phyloP scores from a whole-genome alignment of 2,888 invertebrate genomes.

The Cremastobaeus sp. region DNA sequence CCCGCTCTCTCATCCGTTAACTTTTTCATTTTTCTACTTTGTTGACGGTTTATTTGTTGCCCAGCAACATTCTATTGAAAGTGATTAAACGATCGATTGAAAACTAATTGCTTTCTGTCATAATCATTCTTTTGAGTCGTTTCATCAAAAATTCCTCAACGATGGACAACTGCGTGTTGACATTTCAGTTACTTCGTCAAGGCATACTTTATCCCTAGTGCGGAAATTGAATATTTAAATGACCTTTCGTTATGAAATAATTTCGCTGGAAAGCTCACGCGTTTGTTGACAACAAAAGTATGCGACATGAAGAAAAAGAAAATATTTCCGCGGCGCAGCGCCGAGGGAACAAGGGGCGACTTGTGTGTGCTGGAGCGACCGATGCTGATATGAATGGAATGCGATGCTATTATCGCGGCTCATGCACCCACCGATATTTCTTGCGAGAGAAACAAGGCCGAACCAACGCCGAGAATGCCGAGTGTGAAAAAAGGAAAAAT shows the following conservation, averaged over 20 bases:
- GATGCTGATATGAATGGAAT: constrained; percentile 75
- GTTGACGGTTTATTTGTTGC: no score
- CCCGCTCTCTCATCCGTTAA: constrained; percentile 10
- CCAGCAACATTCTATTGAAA: no score
- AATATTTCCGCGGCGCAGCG: constrained; percentile 17
- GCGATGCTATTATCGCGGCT: constrained; percentile 74
- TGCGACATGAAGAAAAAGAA: constrained; percentile 33
- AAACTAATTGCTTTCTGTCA: no score
- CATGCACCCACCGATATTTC: constrained; percentile 73
- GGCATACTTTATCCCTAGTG: no score
- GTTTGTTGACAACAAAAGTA: constrained; percentile 30
- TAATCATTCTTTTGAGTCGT: no score
- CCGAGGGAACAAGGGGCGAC: constrained; percentile 5
- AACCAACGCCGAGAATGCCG: not conserved
- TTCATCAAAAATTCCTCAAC: no score
- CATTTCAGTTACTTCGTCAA: no score
- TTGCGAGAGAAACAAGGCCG: constrained; percentile 57
- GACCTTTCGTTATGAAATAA: not conserved
- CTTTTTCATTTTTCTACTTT: constrained; percentile 1
- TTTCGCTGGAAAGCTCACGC: constrained; percentile 10
- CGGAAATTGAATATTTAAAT: no score
- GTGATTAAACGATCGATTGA: no score
- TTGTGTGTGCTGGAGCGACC: constrained; percentile 38
- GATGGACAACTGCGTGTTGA: no score
- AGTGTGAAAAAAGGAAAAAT: not conserved